A percentile compares a stretch with the other conserved stretches of the same genome.
phyloP scores from a whole-genome alignment of 2,113 vertebrate species.

The Sinocyclocheilus rhinocerous region DNA sequence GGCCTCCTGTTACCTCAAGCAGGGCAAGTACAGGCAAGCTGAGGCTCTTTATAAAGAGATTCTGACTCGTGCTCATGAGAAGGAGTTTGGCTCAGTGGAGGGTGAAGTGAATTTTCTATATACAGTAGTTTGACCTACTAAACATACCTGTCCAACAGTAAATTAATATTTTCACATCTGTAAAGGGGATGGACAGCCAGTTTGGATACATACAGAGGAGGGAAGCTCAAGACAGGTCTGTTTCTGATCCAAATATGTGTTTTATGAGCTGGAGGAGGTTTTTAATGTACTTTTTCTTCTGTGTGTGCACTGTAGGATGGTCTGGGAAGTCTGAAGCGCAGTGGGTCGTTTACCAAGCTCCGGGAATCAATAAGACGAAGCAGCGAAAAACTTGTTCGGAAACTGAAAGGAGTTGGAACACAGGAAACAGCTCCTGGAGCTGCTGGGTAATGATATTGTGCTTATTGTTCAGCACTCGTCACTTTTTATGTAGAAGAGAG shows the following conservation, averaged over 20 bases:
- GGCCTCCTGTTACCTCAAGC: conserved; percentile 88
- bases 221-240: conserved; percentile 51
- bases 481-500: neutral
- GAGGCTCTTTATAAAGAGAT: conserved; percentile 88
- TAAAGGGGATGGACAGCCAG: conserved; percentile 68
- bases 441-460: conserved; percentile 67
- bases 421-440: conserved; percentile 63
- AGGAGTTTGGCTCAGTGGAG: conserved; percentile 75
- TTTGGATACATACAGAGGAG: conserved; percentile 67
- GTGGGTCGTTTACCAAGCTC: conserved; percentile 86
- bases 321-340: conserved; percentile 72
- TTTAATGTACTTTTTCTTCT: neutral
- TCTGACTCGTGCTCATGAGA: conserved; percentile 79
- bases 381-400: conserved; percentile 86
- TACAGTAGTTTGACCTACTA: neutral
- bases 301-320: conserved; percentile 54
- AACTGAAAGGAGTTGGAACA: conserved; percentile 78
- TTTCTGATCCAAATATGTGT: neutral
- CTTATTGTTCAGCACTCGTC: neutral
- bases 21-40: conserved; percentile 87
- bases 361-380: conserved; percentile 83
- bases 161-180: neutral
- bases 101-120: conserved; percentile 64
- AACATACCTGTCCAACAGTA: neutral
- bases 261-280: neutral